Base-by-base conservation (phyloP, 2,888 invertebrate species). In the Xylota segnis region DNA sequence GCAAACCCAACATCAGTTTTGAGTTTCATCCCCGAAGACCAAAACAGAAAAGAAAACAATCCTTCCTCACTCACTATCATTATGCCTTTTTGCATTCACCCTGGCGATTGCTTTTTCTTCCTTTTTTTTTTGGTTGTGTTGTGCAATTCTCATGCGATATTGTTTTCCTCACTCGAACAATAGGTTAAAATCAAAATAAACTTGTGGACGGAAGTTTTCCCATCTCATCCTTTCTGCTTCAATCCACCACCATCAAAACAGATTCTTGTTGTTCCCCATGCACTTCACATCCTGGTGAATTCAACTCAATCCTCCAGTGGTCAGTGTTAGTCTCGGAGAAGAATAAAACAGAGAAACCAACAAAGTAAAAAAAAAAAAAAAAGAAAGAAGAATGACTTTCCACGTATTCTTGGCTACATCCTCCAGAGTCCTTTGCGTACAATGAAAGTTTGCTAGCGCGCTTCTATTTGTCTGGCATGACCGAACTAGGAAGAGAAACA, bases 131-230 rank as follows among this genome's bases (percentile, higher is more conserved):
- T n/a, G n/a, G n/a, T n/a, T n/a, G n/a, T n/a, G n/a, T n/a, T n/a
- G n/a, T 18, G 74, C 74, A 84, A 75, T 84, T 52, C 74, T 74
- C 78, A 72, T 63, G 78, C 72, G 84, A 81, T 84, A 84, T 81
- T 82, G 82, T 82, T 82, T 86, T 77, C 72, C 61, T 77, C 66
- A 86, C 72, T 68, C 68, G 82, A 77, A 86, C 86, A 81, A 82
- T 86, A 86, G 77, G 86, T 72, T 86, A 77, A 86, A 86, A 77
- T 81, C 86, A 77, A 82, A 86, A 82, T 82, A 82, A 82, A 82
- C 81, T 82, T 72, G 68, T 77, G 74, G 43, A 72, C 71, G 40
- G 68, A 86, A 82, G 82, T 86, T 86, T 86, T 72, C 66, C 16
- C 86, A 86, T 86, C 43, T 43, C 86, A 76, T 68, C 43, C 71